Base-by-base conservation (phyloP, 2,797 vertebrate species). In the Pangasius krempfi region DNA sequence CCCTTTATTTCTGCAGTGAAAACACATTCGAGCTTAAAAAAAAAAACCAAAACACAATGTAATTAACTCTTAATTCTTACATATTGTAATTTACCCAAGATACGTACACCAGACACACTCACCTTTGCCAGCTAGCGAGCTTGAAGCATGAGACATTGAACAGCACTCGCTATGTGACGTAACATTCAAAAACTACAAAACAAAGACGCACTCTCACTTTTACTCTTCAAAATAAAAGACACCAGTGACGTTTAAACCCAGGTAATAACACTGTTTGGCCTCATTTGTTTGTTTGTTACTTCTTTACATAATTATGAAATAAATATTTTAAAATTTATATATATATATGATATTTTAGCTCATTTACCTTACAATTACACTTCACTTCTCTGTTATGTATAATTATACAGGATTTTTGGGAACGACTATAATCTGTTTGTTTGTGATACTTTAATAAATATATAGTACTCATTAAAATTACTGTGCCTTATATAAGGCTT, bases 221-320 rank as follows among this genome's bases (percentile, higher is more conserved):
- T 1, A 64, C 12, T 66, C 25, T 66, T 66, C 60, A 84, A 84
- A 84, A 84, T 84, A 84, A 84, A 84, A 84, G 27, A 30, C 16
- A n/a, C 60, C 10, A 0, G 14, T 5, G 13, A 14, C 20, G 6
- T 81, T 37, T 25, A 25, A 40, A 18, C 5, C 5, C 14, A 12
- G 10, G 4, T 58, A 6, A 80, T 56, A 37, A 4, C 16, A 50
- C 47, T 8, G 27, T 3, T 50, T 52, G 20, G 0, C 16, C 12
- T 50, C 25, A 27, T 1, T 6, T 30, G 5, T 78, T 44, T 75
- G 30, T 7, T 44, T 25, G 20, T 25, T 27, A 16, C 16, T 54
- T 79, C 16, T 79, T 54, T 20, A 30, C 9, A 54, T 0, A 1
- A 80, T 37, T 58, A 25, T 58, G 0, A 20, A 33, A 56, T 56